Conservation (phyloP, 2,797 vertebrate genomes). For the Neopelma chrysocephalum region DNA sequence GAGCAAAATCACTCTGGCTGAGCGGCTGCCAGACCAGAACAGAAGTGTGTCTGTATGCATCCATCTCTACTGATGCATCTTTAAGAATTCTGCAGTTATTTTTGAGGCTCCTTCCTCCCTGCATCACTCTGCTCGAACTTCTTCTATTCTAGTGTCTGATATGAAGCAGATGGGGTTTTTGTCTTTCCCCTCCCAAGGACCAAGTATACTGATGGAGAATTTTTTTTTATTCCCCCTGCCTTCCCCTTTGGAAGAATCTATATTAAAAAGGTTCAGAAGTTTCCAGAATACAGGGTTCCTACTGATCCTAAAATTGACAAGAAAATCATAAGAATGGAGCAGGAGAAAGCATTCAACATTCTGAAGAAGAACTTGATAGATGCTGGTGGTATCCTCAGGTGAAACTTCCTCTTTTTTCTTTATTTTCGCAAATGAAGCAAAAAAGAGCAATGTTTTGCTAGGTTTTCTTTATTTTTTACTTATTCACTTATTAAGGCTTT, state of each 20-base stretch:
- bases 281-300: slow-evolving; percentile 83
- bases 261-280: slow-evolving; percentile 88
- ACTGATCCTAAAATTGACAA: slow-evolving; percentile 86
- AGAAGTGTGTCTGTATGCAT: background rate
- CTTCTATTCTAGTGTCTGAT: background rate
- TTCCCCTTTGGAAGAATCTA: slow-evolving; percentile 78
- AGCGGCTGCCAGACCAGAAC: background rate
- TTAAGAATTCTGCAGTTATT: background rate
- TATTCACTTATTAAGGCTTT: background rate
- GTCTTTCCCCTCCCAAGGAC: background rate
- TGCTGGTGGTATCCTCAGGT: slow-evolving; percentile 82
- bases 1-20: background rate
- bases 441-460: background rate
- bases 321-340: slow-evolving; percentile 85
- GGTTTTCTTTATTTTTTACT: background rate
- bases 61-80: background rate
- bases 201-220: background rate
- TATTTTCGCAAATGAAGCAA: background rate
- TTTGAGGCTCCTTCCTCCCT: background rate
- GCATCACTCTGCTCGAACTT: background rate
- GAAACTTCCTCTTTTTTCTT: slow-evolving; percentile 46
- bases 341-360: slow-evolving; percentile 86
- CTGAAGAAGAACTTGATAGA: slow-evolving; percentile 84
- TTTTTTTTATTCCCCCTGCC: background rate
- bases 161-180: background rate